Evolutionary conservation across 2,113 vertebrate genomes (phyloP), one percentile per base, ranked within the genome.

Genomic region (Illadopsis cleaveri): DNA sequence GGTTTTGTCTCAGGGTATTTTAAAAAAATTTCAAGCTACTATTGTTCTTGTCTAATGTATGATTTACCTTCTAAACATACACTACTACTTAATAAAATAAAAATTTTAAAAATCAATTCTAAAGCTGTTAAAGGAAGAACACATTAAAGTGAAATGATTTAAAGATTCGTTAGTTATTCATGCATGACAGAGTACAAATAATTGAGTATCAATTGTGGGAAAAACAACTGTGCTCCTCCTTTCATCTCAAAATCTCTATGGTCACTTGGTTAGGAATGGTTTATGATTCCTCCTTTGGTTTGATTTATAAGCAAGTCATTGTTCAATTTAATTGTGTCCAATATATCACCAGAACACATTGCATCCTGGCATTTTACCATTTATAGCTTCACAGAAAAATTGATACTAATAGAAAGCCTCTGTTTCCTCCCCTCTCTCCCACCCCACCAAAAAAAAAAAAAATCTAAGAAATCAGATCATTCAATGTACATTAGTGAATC

Each of bases 301-400:
- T 98, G 96, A 98, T 97, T 98, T 97, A 98, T 97, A 95, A 92
- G 30, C 31, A 95, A 97, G 95, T 86, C 94, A 94, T 96, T 96
- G 97, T 96, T 98, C 97, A 97, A 93, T 94, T 94, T 96, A 97
- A 98, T 97, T 94, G 88, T 72, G 73, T 68, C 82, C 93, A 72
- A 96, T 98, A 93, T 65, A 97, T 98, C 97, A 97, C 75, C 40
- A 72, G 83, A 94, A 94, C 75, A 89, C 44, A 66, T 48, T 86
- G 86, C 65, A 94, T 95, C 84, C 87, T 90, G 91, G 73, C 68
- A 95, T 97, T 96, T 96, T 93, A 94, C 84, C 96, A 96, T 97
- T 97, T 95, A 90, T 78, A 96, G 94, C 89, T 91, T 91, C 90
- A 86, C 66, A 96, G 95, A 97, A 97, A 98, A 98, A 97, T 92